phyloP scores from a whole-genome alignment of 2,113 vertebrate species.

The Ovis canadensis region DNA sequence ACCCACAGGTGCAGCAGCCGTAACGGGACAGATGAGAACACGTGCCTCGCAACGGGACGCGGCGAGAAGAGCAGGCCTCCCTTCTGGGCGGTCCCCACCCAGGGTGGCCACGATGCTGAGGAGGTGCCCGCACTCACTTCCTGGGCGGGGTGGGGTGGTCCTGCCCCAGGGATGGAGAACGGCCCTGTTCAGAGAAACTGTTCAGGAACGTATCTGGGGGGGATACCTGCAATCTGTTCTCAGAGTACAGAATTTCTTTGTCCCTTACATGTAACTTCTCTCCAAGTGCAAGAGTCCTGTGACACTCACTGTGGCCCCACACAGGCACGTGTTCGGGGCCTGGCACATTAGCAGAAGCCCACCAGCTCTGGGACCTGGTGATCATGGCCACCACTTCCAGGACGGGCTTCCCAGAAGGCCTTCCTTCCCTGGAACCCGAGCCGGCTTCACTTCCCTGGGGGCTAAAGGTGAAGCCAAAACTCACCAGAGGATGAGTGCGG shows the following conservation, averaged over 20 bases:
- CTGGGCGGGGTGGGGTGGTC: accelerated
- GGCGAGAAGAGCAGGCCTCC: background rate
- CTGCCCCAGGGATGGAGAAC: background rate
- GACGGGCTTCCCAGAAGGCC: background rate
- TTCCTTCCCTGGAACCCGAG: background rate
- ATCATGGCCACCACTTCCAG: background rate
- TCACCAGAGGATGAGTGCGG: background rate
- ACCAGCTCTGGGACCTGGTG: background rate
- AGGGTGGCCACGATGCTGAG: too few relatives aligned
- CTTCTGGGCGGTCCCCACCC: background rate
- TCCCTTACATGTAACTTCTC: background rate
- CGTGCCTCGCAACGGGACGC: accelerated
- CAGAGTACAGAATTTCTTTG: background rate
- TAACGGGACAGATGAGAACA: accelerated
- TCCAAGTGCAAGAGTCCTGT: too few relatives aligned
- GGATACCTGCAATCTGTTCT: background rate
- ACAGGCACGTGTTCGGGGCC: background rate
- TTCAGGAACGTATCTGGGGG: accelerated
- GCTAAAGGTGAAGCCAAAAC: background rate
- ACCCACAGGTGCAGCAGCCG: background rate
- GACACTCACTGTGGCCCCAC: background rate
- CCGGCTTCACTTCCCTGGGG: accelerated
- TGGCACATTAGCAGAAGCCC: background rate
- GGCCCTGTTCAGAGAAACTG: background rate
- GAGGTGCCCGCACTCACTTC: too few relatives aligned